A percentile compares a stretch with the other conserved stretches of the same genome.
phyloP scores from a whole-genome alignment of 1,140 invertebrate species.

The Bathynomus jamesi region DNA sequence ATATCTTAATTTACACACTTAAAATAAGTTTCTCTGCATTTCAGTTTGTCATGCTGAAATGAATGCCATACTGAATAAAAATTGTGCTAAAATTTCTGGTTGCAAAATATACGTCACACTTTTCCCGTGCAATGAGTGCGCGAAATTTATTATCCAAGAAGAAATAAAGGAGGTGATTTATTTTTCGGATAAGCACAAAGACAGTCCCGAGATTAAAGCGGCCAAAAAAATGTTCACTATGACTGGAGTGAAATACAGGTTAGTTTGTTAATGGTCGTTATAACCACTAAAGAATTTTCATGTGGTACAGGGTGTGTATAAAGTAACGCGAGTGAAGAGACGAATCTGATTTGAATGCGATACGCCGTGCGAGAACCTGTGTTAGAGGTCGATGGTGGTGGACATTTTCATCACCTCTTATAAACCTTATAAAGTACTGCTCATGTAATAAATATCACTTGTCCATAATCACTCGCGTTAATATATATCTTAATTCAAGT shows the following conservation, averaged over 20 bases:
- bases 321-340: too few species aligned
- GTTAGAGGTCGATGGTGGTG: too few species aligned
- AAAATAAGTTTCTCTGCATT: conserved; percentile 16
- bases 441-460: too few species aligned
- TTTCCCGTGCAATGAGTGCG: conserved; percentile 56
- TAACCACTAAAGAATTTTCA: too few species aligned
- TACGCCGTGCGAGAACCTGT: too few species aligned
- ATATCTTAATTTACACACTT: not conserved
- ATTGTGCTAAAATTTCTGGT: conserved; percentile 46
- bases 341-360: too few species aligned
- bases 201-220: not conserved
- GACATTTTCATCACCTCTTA: too few species aligned
- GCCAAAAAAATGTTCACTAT: not conserved
- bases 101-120: conserved; percentile 50
- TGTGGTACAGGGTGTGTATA: too few species aligned
- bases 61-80: conserved; percentile 57
- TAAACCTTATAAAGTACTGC: too few species aligned
- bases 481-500: too few species aligned
- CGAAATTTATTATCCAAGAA: conserved; percentile 53
- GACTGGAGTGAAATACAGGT: not conserved
- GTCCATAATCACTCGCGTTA: too few species aligned
- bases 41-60: conserved; percentile 57
- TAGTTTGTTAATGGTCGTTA: too few species aligned
- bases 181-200: not conserved
- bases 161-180: conserved; percentile 52